Base-by-base conservation (phyloP, 30 jellyfish, hydroid and myxozoan species). In the Hydractinia symbiolongicarpus region DNA sequence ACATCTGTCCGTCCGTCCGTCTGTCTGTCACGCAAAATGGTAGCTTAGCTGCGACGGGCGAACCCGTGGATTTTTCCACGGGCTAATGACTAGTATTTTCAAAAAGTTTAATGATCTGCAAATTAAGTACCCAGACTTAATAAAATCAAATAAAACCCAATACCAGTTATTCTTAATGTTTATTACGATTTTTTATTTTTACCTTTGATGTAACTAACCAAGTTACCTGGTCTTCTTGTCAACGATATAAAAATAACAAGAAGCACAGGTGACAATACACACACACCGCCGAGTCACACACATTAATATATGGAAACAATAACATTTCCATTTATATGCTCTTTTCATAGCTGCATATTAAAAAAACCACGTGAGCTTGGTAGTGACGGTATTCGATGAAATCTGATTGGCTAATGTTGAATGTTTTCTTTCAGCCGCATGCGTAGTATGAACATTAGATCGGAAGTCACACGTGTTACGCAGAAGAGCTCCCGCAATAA, bases 391-490 rank as follows among this genome's bases (percentile, higher is more conserved):
- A 53, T 51, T 54, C 66, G 85, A 55, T 55, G 72, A 17, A 77
- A 54, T n/a, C 73, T 77, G 61, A 64, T 54, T 30, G 75, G 60
- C 66, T 77, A 54, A 30, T 30, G 44, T 30, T 30, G 44, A 30
- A 30, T 30, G 44, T 77, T 77, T 61, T 77, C 56, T 77, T 77
- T 4, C 84, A 77, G 85, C 60, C 60, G 66, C 16, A 77, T 77
- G 85, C 85, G 85, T 6, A 77, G 85, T 49, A 77, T 77, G 85
- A 61, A 77, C 53, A 20, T 77, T 8, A 77, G 44, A 61, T 54
- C 56, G 53, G 72, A 55, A 9, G 54, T 64, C 1, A 10, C 76
- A 16, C 83, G 54, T 5, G 54, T 77, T 7, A 54, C 56, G 14
- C 19, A 21, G 61, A 77, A 76, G 49, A 77, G 77, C 53, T 1